phyloP scores from a whole-genome alignment of 2,113 vertebrate species.

The Pollachius pollachius region DNA sequence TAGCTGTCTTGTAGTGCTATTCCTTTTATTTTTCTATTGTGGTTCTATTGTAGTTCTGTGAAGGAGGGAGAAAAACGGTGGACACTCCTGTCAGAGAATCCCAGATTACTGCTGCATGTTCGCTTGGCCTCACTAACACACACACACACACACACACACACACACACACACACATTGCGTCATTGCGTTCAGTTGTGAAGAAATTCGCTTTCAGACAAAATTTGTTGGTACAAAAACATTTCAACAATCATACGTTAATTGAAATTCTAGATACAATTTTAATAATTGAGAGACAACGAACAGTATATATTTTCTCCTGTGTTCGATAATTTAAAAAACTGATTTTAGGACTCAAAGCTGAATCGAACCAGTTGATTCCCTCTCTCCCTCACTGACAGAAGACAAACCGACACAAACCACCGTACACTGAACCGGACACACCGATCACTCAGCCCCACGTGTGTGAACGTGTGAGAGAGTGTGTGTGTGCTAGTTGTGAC shows the following conservation, averaged over 20 bases:
- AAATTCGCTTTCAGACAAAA: no score
- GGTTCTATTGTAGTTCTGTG: constrained; percentile 34
- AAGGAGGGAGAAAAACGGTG: neutral
- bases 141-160: constrained; percentile 32
- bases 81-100: constrained; percentile 23
- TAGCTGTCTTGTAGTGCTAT: neutral
- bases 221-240: no score
- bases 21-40: constrained; percentile 2
- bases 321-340: no score
- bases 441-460: no score
- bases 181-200: neutral
- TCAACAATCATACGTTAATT: no score
- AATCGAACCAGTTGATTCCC: no score
- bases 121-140: constrained; percentile 49
- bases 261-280: no score
- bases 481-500: constrained; percentile 15
- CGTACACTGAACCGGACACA: no score
- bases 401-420: no score
- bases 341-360: no score
- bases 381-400: constrained; percentile 26
- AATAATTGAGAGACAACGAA: no score
- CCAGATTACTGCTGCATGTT: constrained; percentile 65
- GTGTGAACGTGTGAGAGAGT: neutral
- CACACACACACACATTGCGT: constrained; percentile 22
- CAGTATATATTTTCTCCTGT: no score